Percentiles rank a stretch among this genome's conserved stretches.
Evolutionary conservation across 2,888 invertebrate genomes (phyloP).

Genomic region (Xylocampa areola): DNA sequence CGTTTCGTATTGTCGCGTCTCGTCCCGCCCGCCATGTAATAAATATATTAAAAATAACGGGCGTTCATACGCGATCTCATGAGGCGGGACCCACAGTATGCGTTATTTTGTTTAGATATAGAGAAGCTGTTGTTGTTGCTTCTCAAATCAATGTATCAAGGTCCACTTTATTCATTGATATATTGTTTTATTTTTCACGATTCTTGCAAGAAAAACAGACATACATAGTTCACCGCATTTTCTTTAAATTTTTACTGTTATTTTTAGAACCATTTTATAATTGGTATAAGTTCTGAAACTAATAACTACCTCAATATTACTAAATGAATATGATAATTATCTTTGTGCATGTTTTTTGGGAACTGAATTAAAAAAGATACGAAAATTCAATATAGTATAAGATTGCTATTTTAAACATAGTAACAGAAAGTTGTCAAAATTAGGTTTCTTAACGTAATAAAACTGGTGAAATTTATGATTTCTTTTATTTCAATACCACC

Average conservation of each 20-base stretch:
- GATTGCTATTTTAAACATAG: slow-evolving; percentile 88
- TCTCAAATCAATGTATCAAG: slow-evolving; percentile 73
- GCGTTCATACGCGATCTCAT: slow-evolving; percentile 58
- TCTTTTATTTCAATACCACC: slow-evolving; percentile 58
- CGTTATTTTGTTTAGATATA: slow-evolving; percentile 62
- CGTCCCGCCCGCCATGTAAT: slow-evolving; percentile 59
- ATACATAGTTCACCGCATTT: slow-evolving; percentile 73
- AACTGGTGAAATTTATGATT: slow-evolving; percentile 76
- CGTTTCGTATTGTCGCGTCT: slow-evolving; percentile 52
- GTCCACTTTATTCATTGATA: slow-evolving; percentile 74
- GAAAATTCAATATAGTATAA: slow-evolving; percentile 86
- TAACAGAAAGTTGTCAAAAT: slow-evolving; percentile 87
- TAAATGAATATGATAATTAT: slow-evolving; percentile 89
- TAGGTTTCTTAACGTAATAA: slow-evolving; percentile 89
- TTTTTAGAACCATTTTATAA: slow-evolving; percentile 87
- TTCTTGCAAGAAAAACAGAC: slow-evolving; percentile 70
- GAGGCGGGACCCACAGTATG: slow-evolving; percentile 54
- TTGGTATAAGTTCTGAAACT: slow-evolving; percentile 90
- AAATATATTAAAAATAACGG: slow-evolving; percentile 49
- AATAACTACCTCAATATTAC: slow-evolving; percentile 90
- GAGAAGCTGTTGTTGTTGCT: slow-evolving; percentile 81
- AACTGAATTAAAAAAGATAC: slow-evolving; percentile 81
- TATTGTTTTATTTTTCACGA: slow-evolving; percentile 73
- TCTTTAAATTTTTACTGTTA: slow-evolving; percentile 82
- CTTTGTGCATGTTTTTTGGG: slow-evolving; percentile 88